Percentiles rank a stretch among this genome's conserved stretches.
Conservation (phyloP, 2,888 invertebrate species). For the Isoperla grammatica region DNA sequence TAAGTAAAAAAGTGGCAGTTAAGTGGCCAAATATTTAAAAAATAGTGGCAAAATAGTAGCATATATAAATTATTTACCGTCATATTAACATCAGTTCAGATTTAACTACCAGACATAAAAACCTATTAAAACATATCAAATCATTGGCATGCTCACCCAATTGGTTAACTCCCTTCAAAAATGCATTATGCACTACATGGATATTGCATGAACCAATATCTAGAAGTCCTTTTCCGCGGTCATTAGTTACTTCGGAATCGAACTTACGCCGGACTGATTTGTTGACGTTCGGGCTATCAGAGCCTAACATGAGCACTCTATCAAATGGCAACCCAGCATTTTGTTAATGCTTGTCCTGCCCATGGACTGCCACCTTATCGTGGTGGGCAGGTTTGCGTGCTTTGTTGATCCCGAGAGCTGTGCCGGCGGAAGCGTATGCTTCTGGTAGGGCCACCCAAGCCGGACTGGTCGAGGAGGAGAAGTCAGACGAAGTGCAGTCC, state of each 20-base stretch:
- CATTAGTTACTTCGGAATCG: constrained; percentile 13
- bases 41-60: no score
- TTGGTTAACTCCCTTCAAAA: constrained; percentile 21
- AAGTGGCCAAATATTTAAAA: no score
- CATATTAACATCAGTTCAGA: constrained; percentile 22
- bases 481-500: no score
- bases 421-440: no score
- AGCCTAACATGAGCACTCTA: constrained; percentile 22
- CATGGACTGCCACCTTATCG: no score
- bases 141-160: constrained; percentile 22
- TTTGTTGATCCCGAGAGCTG: no score
- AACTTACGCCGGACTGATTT: constrained; percentile 19
- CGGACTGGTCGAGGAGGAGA: no score
- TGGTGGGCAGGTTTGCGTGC: no score
- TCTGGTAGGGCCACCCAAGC: no score
- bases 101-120: no score
- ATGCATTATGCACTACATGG: constrained; percentile 25
- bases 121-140: constrained; percentile 22
- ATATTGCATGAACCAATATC: constrained; percentile 28
- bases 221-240: constrained; percentile 23
- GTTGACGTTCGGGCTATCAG: constrained; percentile 24
- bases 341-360: constrained; percentile 22
- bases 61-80: constrained; percentile 25
- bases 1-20: no score
- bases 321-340: constrained; percentile 14